A percentile compares a stretch with the other conserved stretches of the same genome.
These are phyloP conservation scores for Muntiacus reevesi DNA, from an alignment of 2,113 vertebrate species.

Conservation along the genomic window DNA sequence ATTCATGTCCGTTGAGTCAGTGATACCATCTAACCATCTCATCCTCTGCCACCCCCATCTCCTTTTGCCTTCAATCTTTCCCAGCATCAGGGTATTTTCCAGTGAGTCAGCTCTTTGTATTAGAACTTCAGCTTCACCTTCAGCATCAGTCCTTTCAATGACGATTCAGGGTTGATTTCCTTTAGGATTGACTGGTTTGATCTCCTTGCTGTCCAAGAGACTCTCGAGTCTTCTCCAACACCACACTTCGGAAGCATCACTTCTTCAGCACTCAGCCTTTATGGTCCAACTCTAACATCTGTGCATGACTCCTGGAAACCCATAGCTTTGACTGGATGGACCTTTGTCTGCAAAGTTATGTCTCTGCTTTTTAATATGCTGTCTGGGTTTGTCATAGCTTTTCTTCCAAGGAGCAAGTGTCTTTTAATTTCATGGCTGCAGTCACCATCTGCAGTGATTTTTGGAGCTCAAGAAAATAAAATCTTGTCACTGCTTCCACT, in stretches of 20 bases:
- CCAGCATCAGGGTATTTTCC: background rate
- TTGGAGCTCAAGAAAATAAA: background rate
- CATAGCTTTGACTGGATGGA: background rate
- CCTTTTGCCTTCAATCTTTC: background rate
- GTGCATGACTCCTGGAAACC: background rate
- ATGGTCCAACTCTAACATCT: background rate
- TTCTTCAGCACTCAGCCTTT: background rate
- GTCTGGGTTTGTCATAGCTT: background rate
- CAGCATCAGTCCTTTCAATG: background rate
- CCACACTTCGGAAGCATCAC: background rate
- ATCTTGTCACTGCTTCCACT: background rate
- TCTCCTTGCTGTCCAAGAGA: background rate
- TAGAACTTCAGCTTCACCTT: background rate
- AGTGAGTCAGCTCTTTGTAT: accelerated
- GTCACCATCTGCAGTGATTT: background rate
- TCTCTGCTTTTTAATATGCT: background rate
- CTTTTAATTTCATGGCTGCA: background rate
- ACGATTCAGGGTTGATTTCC: background rate
- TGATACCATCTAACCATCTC: background rate
- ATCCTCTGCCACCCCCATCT: background rate
- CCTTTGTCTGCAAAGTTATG: background rate
- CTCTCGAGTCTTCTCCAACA: background rate
- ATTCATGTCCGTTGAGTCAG: background rate
- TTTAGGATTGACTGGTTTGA: background rate
- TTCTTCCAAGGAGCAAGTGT: background rate